Evolutionary conservation across 2,113 vertebrate genomes (phyloP).

Genomic region (Blennius ocellaris): DNA sequence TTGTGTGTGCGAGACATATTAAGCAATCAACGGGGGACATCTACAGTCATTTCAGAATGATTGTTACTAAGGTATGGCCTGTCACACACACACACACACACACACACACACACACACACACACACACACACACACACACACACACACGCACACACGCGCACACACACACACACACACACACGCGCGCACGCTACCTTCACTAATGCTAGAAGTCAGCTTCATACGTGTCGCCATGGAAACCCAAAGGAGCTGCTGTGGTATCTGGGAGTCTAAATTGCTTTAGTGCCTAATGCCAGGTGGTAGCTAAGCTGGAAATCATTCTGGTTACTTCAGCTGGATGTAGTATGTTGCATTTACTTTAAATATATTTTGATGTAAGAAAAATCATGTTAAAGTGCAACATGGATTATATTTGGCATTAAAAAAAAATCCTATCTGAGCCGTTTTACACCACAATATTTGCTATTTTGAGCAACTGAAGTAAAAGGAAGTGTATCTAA

Average conservation of each 20-base stretch:
- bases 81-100: neutral
- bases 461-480: conserved; percentile 23
- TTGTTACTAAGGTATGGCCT: conserved; percentile 27
- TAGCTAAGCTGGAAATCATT: conserved; percentile 55
- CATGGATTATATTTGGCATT: conserved; percentile 20
- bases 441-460: neutral
- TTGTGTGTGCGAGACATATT: conserved; percentile 2
- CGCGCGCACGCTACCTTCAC: conserved; percentile 28
- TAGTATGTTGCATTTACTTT: conserved; percentile 5
- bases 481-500: conserved; percentile 43
- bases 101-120: no score
- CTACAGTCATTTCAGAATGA: conserved; percentile 20
- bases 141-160: conserved; percentile 4
- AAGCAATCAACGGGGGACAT: neutral
- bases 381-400: neutral
- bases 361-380: neutral
- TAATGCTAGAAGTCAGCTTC: conserved; percentile 60
- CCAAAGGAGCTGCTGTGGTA: conserved; percentile 54
- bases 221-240: conserved; percentile 77
- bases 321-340: conserved; percentile 21
- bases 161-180: conserved; percentile 1
- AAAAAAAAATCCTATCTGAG: conserved; percentile 3
- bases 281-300: conserved; percentile 48
- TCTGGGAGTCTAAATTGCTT: conserved; percentile 58
- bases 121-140: neutral